Conservation (phyloP, 2,113 vertebrate species). For the Serilophus lunatus region DNA sequence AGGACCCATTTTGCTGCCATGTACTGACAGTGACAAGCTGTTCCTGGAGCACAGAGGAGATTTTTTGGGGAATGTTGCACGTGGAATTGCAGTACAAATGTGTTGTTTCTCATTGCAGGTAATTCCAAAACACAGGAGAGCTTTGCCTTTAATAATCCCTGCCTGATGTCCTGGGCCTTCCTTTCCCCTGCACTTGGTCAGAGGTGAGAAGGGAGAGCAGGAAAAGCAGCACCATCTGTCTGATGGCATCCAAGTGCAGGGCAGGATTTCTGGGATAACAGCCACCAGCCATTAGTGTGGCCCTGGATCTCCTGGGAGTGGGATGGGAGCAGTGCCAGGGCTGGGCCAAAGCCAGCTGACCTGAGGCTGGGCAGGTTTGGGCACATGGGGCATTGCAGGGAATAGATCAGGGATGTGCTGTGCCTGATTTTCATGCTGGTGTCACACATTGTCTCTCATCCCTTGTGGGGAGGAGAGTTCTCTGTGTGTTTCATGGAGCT, state of each 20-base stretch:
- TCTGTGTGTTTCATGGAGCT: not conserved
- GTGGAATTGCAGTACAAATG: not conserved
- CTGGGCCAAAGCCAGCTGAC: not conserved
- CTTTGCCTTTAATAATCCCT: not conserved
- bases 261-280: not conserved
- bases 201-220: not conserved
- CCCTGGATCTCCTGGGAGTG: not conserved
- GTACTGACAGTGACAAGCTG: not conserved
- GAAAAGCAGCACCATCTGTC: not conserved
- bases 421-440: not conserved
- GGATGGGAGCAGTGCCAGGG: not conserved
- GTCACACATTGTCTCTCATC: not conserved
- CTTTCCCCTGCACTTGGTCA: not conserved
- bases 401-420: not conserved
- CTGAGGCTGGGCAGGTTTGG: not conserved
- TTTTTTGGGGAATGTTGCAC: not conserved
- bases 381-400: not conserved
- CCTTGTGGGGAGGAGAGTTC: not conserved
- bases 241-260: accelerated
- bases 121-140: not conserved
- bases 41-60: not conserved
- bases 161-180: not conserved
- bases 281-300: not conserved
- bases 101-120: not conserved
- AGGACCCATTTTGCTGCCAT: not conserved